Percentiles rank a stretch among this genome's conserved stretches.
These are phyloP conservation scores for Taenaris catops DNA, from an alignment of 2,888 invertebrate genomes.

Conservation along the genomic window DNA sequence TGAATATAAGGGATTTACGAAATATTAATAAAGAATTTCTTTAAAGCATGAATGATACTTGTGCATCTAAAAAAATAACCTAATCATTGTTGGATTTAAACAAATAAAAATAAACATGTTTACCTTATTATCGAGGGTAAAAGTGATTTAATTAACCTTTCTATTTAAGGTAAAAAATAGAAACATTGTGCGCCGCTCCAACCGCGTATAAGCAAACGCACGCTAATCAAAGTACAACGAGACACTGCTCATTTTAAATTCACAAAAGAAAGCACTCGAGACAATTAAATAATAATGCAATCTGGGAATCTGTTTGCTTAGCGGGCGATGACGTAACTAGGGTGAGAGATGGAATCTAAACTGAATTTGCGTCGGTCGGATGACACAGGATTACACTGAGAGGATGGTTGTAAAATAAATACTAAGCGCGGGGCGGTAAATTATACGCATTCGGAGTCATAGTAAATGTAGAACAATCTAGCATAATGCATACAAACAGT, in stretches of 20 bases:
- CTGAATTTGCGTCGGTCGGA: slow-evolving; percentile 53
- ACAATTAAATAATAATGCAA: slow-evolving; percentile 74
- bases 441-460: too few species aligned
- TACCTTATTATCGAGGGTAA: too few species aligned
- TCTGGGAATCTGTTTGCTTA: slow-evolving; percentile 62
- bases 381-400: slow-evolving; percentile 64
- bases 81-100: too few species aligned
- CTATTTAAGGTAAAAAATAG: too few species aligned
- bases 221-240: slow-evolving; percentile 26
- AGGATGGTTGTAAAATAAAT: slow-evolving; percentile 73
- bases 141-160: too few species aligned
- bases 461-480: too few species aligned
- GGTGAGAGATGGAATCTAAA: slow-evolving; percentile 68
- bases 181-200: background rate
- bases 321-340: slow-evolving; percentile 38
- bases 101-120: too few species aligned
- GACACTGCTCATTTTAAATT: slow-evolving; percentile 35
- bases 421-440: slow-evolving; percentile 33
- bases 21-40: too few species aligned
- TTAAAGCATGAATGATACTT: too few species aligned
- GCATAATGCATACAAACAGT: too few species aligned
- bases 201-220: slow-evolving; percentile 7
- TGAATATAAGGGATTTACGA: too few species aligned
- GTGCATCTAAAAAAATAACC: too few species aligned
- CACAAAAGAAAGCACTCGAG: slow-evolving; percentile 55